Conservation (phyloP, 2,888 invertebrate genomes). For the Scotopteryx bipunctaria region DNA sequence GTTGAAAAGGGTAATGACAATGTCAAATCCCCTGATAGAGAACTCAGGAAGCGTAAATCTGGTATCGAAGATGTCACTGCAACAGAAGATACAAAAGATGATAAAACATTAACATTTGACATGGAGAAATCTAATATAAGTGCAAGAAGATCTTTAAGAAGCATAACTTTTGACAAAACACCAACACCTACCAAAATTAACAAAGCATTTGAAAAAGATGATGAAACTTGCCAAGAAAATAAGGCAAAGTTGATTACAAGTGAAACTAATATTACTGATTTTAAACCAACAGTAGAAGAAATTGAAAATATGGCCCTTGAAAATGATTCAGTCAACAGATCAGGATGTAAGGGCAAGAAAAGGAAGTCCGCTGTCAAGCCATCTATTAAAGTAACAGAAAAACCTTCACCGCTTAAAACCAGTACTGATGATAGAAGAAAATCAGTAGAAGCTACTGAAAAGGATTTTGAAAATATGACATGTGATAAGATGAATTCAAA, state of each 20-base stretch:
- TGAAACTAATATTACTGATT: neutral
- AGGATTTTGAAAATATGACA: neutral
- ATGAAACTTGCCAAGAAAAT: neutral
- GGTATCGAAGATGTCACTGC: conserved; percentile 5
- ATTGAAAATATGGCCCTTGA: conserved; percentile 21
- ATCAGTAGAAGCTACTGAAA: conserved; percentile 3
- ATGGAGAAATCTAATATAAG: conserved; percentile 16
- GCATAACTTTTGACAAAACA: conserved; percentile 33
- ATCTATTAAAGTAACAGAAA: neutral
- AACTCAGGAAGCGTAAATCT: conserved; percentile 18
- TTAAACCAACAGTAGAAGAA: conserved; percentile 1
- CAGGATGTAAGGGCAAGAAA: neutral
- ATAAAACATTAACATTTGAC: conserved; percentile 20
- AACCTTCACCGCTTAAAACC: neutral
- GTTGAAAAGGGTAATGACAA: neutral
- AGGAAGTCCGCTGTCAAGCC: conserved; percentile 6
- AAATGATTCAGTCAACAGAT: conserved; percentile 2
- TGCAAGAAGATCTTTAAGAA: conserved; percentile 26
- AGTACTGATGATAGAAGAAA: conserved; percentile 1
- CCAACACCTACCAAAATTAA: conserved; percentile 13
- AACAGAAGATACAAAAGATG: conserved; percentile 2
- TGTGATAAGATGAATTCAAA: too few relatives aligned
- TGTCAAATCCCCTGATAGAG: conserved; percentile 1
- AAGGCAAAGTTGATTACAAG: conserved; percentile 1
- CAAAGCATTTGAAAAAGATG: conserved; percentile 12